Conservation (phyloP, 2,113 vertebrate species). For the Xenopus laevis region DNA sequence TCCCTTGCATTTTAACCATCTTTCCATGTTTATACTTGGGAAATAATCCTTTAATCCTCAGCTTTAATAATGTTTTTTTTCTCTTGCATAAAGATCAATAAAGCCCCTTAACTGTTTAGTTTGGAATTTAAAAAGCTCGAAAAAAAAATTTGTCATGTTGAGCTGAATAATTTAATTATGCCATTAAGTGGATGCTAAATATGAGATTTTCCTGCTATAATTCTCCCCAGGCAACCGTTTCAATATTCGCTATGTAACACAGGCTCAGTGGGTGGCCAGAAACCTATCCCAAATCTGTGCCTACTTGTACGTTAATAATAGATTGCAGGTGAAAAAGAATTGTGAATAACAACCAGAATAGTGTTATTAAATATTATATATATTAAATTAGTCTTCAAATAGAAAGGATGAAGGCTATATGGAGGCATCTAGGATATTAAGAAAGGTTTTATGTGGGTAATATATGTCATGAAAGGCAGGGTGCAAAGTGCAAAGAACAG, state of each 20-base stretch:
- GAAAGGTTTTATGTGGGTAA: no score
- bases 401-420: no score
- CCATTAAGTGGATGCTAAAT: constrained; percentile 35
- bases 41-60: no score
- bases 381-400: no score
- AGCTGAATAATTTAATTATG: constrained; percentile 34
- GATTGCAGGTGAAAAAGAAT: constrained; percentile 26
- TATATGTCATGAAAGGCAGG: no score
- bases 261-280: background rate
- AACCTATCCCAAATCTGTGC: background rate
- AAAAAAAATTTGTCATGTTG: background rate
- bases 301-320: constrained; percentile 11
- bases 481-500: no score
- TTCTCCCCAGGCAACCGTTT: background rate
- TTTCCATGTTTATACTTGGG: no score
- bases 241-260: background rate
- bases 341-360: constrained; percentile 3
- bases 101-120: constrained; percentile 11
- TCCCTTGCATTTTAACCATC: no score
- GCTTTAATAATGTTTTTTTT: no score
- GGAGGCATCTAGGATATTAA: no score
- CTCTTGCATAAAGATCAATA: no score
- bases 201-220: constrained; percentile 4
- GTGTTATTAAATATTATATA: no score
- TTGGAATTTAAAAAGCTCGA: constrained; percentile 2